Percentiles rank a stretch among this genome's conserved stretches.
These are phyloP conservation scores for Eutrigla gurnardus DNA, from an alignment of 2,797 vertebrate species.

Conservation along the genomic window DNA sequence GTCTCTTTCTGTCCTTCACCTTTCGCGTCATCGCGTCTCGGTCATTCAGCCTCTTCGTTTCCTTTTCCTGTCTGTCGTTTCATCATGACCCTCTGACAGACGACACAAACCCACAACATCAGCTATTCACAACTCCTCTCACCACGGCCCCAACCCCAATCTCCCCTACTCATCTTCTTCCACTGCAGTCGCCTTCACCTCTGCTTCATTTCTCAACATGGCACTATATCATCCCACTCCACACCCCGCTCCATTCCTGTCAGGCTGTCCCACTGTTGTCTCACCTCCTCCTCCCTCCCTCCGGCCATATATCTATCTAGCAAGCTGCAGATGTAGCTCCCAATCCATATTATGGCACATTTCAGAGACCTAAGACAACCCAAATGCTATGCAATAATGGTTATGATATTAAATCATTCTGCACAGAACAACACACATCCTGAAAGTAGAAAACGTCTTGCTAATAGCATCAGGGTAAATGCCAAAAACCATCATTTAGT, in stretches of 20 bases:
- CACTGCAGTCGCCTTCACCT: neutral
- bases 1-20: conserved; percentile 1
- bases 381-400: neutral
- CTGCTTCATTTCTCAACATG: neutral
- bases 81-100: conserved; percentile 15
- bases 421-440: neutral
- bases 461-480: neutral
- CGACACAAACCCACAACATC: conserved; percentile 19
- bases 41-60: neutral
- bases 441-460: neutral
- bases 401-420: neutral
- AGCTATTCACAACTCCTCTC: conserved; percentile 18
- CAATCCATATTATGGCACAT: neutral
- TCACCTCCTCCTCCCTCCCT: conserved; percentile 28
- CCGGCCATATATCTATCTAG: conserved; percentile 13
- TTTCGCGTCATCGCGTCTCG: conserved; percentile 8
- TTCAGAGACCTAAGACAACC: neutral
- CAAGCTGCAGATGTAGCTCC: neutral
- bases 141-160: neutral
- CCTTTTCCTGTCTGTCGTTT: neutral
- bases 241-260: conserved; percentile 7
- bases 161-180: neutral
- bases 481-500: neutral
- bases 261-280: conserved; percentile 17
- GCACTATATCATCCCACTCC: conserved; percentile 17